Evolutionary conservation across 1,140 invertebrate genomes (phyloP), one percentile per base, ranked within the genome.

Genomic region (Cherax quadricarinatus): DNA sequence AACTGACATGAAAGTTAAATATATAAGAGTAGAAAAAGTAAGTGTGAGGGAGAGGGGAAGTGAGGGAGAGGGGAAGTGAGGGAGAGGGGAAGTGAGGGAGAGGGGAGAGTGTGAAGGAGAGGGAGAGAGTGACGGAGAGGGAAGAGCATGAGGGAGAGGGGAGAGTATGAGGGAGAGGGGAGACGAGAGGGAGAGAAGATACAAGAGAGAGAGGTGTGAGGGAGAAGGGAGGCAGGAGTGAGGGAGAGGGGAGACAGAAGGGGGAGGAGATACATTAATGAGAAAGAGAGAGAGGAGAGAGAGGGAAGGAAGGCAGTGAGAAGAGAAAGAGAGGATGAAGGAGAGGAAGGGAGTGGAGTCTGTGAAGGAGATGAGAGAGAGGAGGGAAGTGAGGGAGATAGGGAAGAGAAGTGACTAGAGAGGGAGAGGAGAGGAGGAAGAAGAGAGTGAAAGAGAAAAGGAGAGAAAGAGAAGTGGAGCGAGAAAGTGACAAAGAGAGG

Each of bases 371-470:
- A 21, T 18, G 66, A 70, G 18, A 3, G 18, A 18, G 18, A 70
- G 80, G n/a, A n/a, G 30, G 48, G 53, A 49, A 51, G 80, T 51
- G 80, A 81, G 48, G 51, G 80, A 81, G 80, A 81, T 12, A 81
- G 80, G 51, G 48, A 81, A n/a, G n/a, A n/a, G n/a, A 83, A 51
- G 79, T 24, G 41, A 51, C n/a, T 48, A n/a, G 81, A 57, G 41
- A 57, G 81, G 57, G 81, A 41, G 30, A 41, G 81, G 57, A 57
- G 81, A 53, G 81, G 81, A 83, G 24, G 81, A 53, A 51, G 81
- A 86, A 60, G 84, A 41, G 30, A 41, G 30, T 41, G 30, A 41
- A 41, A 41, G 30, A 41, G 30, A 41, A 41, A 41, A 1, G 30
- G 30, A 41, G 70, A 62, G 85, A 73, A 49, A 60, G 66, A 86